phyloP scores from a whole-genome alignment of 2,888 invertebrate genomes.

The Sphaeridia pumilis region DNA sequence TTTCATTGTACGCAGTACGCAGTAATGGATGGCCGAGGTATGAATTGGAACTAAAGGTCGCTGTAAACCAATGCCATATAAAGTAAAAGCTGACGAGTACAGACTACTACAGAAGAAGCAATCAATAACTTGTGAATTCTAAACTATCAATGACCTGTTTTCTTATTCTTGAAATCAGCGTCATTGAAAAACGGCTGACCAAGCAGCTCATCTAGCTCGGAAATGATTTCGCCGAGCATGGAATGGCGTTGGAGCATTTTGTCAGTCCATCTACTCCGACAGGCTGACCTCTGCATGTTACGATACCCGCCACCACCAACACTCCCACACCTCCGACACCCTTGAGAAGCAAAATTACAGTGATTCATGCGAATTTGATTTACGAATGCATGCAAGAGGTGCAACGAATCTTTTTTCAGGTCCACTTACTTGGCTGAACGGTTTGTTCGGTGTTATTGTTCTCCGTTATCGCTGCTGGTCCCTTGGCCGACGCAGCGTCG shows the following conservation, averaged over 20 bases:
- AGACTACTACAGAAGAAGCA: no score
- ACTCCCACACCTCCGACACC: not conserved
- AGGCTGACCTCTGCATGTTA: not conserved
- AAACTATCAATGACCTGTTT: not conserved
- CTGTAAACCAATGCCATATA: no score
- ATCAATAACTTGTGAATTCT: not conserved
- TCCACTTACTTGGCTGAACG: not conserved
- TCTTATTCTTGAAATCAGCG: not conserved
- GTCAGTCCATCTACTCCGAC: no score
- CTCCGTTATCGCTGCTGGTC: not conserved
- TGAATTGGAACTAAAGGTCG: no score
- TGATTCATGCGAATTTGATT: no score
- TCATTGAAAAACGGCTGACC: conserved; percentile 29
- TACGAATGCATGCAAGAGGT: no score
- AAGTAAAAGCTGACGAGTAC: no score
- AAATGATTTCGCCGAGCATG: conserved; percentile 33
- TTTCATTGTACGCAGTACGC: no score
- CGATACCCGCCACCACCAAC: conserved; percentile 13
- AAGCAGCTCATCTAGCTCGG: conserved; percentile 33
- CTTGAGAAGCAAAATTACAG: not conserved
- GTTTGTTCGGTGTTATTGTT: not conserved
- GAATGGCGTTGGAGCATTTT: conserved; percentile 10
- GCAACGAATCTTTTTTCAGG: no score
- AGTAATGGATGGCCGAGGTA: no score
- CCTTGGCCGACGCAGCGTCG: not conserved